Base-by-base conservation (phyloP, 1,140 invertebrate species). In the Heliconius congener region DNA sequence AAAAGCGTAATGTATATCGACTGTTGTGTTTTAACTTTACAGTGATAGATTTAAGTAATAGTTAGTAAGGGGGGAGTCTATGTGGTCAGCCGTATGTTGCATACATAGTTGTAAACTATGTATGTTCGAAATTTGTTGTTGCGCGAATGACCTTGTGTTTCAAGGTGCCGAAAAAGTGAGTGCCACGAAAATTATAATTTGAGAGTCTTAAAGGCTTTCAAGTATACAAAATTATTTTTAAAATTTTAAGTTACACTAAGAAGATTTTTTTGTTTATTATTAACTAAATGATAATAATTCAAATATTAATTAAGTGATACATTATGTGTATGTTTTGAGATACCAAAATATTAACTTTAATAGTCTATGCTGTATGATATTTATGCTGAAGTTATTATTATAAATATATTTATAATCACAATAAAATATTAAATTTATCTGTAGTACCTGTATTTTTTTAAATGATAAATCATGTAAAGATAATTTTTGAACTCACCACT, bases 51-150 rank as follows among this genome's bases (percentile, higher is more conserved):
- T 76, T 73, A 74, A 74, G 78, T 55, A 34, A 55, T 23, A 39
- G 76, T 71, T 89, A 82, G 87, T 91, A 86, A 74, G 78, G 79
- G 84, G 55, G 80, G 76, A 73, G 82, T 74, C 86, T 72, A 84
- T 89, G 87, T 91, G 88, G 90, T 90, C 90, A 90, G 84, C 72
- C 84, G 82, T 87, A 88, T 86, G 84, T 86, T 85, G 85, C 85
- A 88, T 87, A 86, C 76, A 82, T 87, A 85, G 80, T 83, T 85
- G 81, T 84, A 77, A 85, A 86, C 83, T 66, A 66, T 83, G 78
- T 84, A 84, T 85, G 84, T 85, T 84, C 80, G 85, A 83, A 86
- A 83, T 84, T 85, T 86, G 80, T 90, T 89, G 88, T 91, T 91
- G 87, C 88, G 85, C 86, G 84, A 85, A 86, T 83, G 90, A 86